Percentiles rank a stretch among this genome's conserved stretches.
Conservation (phyloP, 2,888 invertebrate species). For the Phrixothrix hirtus region DNA sequence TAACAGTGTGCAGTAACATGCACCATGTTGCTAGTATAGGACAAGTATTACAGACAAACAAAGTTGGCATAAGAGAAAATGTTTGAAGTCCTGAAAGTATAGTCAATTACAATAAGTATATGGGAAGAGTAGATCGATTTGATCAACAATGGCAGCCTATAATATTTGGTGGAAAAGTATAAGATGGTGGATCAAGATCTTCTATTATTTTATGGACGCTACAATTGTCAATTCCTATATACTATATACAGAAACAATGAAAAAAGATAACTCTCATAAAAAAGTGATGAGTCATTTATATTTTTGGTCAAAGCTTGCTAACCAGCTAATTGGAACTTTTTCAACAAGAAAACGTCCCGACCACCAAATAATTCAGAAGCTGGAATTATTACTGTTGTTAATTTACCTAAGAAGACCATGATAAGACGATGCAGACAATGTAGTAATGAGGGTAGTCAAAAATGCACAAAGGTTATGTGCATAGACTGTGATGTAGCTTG, state of each 20-base stretch:
- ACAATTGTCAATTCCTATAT: slow-evolving; percentile 38
- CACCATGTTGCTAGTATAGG: too few species aligned
- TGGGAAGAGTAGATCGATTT: too few species aligned
- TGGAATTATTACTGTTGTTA: background rate
- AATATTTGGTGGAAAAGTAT: slow-evolving; percentile 38
- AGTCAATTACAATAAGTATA: too few species aligned
- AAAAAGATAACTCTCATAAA: background rate
- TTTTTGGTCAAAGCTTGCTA: background rate
- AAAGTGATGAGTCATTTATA: background rate
- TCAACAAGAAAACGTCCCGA: background rate
- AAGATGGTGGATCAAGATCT: too few species aligned
- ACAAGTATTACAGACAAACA: too few species aligned
- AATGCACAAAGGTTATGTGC: too few species aligned
- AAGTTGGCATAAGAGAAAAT: too few species aligned
- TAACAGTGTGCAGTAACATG: too few species aligned
- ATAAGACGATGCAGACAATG: background rate
- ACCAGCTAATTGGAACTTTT: slow-evolving; percentile 1
- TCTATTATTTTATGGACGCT: slow-evolving; percentile 40
- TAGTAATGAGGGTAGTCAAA: too few species aligned
- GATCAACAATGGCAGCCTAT: slow-evolving; percentile 40
- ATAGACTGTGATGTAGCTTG: too few species aligned
- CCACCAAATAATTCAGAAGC: background rate
- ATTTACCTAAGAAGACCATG: background rate
- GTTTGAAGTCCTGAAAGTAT: too few species aligned
- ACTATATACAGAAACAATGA: slow-evolving; percentile 6